Percentiles rank a stretch among this genome's conserved stretches.
These are phyloP conservation scores for Chitala chitala DNA, from an alignment of 2,113 vertebrate genomes.

Conservation along the genomic window DNA sequence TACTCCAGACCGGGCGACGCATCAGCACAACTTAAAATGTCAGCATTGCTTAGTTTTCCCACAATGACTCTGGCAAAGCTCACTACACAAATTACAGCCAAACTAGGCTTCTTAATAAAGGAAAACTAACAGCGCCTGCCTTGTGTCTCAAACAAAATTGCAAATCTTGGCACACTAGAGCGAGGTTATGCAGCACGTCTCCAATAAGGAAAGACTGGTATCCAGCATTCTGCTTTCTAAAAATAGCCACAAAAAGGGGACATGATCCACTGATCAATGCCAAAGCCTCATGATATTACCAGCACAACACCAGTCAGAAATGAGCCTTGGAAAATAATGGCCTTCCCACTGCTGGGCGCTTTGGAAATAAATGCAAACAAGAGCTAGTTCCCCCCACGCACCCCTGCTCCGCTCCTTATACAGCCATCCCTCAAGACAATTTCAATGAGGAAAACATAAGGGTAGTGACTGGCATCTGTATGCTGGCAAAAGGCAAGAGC, in stretches of 20 bases:
- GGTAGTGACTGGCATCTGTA: not conserved
- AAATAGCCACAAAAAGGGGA: slow-evolving; percentile 21
- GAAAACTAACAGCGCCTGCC: not conserved
- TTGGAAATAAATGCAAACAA: slow-evolving; percentile 2
- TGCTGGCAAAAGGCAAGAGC: not conserved
- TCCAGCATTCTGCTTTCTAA: slow-evolving; percentile 23
- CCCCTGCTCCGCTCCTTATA: not conserved
- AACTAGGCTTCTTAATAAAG: slow-evolving; percentile 4
- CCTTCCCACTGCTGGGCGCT: not conserved
- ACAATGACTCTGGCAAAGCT: not conserved
- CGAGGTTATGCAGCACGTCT: slow-evolving; percentile 3
- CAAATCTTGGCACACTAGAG: slow-evolving; percentile 5
- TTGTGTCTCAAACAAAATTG: not conserved
- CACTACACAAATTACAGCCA: slow-evolving; percentile 11
- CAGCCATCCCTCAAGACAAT: not conserved
- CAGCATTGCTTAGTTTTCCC: not conserved
- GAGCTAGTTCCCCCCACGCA: not conserved
- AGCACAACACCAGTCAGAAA: too few species aligned
- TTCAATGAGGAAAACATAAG: too few species aligned
- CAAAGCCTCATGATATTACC: not conserved
- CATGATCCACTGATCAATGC: not conserved
- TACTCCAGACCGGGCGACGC: not conserved
- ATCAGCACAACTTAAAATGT: slow-evolving; percentile 5
- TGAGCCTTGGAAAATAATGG: not conserved
- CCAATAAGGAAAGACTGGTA: slow-evolving; percentile 5